Percentiles rank a stretch among this genome's conserved stretches.
Evolutionary conservation across 2,113 vertebrate species (phyloP).

Genomic region (Neolamprologus longior): DNA sequence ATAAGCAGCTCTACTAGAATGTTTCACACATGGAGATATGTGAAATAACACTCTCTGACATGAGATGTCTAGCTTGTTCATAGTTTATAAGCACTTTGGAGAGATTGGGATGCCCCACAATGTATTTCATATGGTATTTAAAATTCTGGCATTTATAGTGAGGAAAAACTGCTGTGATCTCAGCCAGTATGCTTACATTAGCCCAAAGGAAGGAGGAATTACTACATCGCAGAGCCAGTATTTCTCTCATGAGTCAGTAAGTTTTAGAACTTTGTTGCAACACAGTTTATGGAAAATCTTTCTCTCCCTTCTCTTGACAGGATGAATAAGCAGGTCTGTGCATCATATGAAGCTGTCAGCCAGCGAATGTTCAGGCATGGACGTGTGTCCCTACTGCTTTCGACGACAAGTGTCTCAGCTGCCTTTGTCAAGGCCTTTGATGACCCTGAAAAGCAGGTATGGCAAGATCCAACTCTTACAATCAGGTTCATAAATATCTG

Average conservation of each 20-base stretch:
- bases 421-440: slow-evolving; percentile 80
- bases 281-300: not conserved
- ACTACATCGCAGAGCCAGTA: not conserved
- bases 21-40: not conserved
- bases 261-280: not conserved
- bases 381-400: slow-evolving; percentile 86
- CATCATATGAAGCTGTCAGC: slow-evolving; percentile 85
- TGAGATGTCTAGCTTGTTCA: not conserved
- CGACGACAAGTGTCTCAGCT: slow-evolving; percentile 69
- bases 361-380: slow-evolving; percentile 83
- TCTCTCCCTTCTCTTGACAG: slow-evolving; percentile 43
- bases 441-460: slow-evolving; percentile 69
- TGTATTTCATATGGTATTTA: not conserved
- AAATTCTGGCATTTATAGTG: not conserved
- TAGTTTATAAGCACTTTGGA: not conserved
- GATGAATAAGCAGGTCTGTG: slow-evolving; percentile 70
- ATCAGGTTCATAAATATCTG: not conserved
- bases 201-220: not conserved
- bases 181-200: not conserved
- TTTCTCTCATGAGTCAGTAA: not conserved
- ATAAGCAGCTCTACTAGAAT: not conserved
- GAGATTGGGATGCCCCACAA: not conserved
- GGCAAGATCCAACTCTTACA: not conserved
- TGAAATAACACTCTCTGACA: not conserved
- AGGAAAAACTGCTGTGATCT: not conserved